Percentiles rank a stretch among this genome's conserved stretches.
These are phyloP conservation scores for Micrasema minimum DNA, from an alignment of 1,140 invertebrate species.

Conservation along the genomic window DNA sequence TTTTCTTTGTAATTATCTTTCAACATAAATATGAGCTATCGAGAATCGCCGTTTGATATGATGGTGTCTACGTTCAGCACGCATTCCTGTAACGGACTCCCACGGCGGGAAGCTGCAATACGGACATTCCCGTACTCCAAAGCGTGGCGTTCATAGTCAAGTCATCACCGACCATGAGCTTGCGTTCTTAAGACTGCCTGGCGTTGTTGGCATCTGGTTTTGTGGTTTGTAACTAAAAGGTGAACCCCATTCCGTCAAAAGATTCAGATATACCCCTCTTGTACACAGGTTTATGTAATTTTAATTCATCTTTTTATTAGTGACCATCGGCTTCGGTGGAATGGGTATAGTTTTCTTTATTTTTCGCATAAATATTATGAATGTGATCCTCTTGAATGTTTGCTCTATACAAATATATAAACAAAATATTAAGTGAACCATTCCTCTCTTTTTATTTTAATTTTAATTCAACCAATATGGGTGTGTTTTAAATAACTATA, in stretches of 20 bases:
- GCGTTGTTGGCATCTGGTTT: slow-evolving; percentile 94
- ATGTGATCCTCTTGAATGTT: slow-evolving; percentile 37
- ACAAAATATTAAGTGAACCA: slow-evolving; percentile 38
- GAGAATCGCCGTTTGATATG: slow-evolving; percentile 87
- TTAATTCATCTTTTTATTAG: slow-evolving; percentile 63
- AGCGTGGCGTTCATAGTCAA: slow-evolving; percentile 94
- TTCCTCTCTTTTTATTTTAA: slow-evolving; percentile 51
- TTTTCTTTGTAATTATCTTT: slow-evolving; percentile 36
- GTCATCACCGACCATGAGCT: slow-evolving; percentile 92
- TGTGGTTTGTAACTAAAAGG: slow-evolving; percentile 94
- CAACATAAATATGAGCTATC: slow-evolving; percentile 84
- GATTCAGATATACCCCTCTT: no score
- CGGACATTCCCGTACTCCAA: slow-evolving; percentile 87
- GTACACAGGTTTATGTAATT: slow-evolving; percentile 86
- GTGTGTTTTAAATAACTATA: no score
- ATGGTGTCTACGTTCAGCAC: slow-evolving; percentile 92
- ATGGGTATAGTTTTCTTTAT: slow-evolving; percentile 33
- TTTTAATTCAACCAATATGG: no score
- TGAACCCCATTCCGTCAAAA: slow-evolving; percentile 98
- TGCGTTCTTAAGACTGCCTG: slow-evolving; percentile 95
- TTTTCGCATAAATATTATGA: slow-evolving; percentile 30
- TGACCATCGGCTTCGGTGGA: slow-evolving; percentile 29
- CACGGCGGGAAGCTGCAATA: slow-evolving; percentile 90
- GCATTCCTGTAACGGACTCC: slow-evolving; percentile 89
- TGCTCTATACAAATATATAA: slow-evolving; percentile 33